Conservation (phyloP, 2,888 invertebrate species). For the Andrena trimmerana region DNA sequence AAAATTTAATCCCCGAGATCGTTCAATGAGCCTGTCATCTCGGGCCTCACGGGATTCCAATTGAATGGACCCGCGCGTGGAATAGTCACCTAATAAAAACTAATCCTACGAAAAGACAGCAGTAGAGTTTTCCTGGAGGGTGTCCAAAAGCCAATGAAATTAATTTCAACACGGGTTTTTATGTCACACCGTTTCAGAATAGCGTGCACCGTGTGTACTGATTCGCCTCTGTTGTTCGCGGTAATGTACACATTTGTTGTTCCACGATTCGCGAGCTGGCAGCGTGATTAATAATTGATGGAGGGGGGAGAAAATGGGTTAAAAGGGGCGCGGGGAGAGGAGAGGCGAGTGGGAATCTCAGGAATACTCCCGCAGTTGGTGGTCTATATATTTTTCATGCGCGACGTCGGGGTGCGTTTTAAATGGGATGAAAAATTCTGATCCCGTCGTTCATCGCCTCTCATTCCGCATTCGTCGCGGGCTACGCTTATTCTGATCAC, state of each 20-base stretch:
- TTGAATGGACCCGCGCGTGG: background rate
- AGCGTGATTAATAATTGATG: background rate
- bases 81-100: background rate
- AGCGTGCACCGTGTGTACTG: too few species aligned
- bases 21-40: background rate
- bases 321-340: background rate
- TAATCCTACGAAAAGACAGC: background rate
- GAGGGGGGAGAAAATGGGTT: background rate
- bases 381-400: conserved; percentile 15
- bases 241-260: conserved; percentile 7
- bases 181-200: background rate
- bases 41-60: background rate
- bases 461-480: conserved; percentile 27
- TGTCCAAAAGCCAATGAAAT: background rate
- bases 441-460: background rate
- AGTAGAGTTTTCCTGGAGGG: background rate
- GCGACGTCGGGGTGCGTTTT: conserved; percentile 4
- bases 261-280: conserved; percentile 16
- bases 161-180: conserved; percentile 1
- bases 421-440: conserved; percentile 22
- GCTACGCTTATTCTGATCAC: conserved; percentile 52
- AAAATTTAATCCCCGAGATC: too few species aligned
- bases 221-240: background rate
- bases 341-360: background rate
- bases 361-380: background rate